Evolutionary conservation across 2,888 invertebrate species (phyloP).

Genomic region (Chirona hameri): DNA sequence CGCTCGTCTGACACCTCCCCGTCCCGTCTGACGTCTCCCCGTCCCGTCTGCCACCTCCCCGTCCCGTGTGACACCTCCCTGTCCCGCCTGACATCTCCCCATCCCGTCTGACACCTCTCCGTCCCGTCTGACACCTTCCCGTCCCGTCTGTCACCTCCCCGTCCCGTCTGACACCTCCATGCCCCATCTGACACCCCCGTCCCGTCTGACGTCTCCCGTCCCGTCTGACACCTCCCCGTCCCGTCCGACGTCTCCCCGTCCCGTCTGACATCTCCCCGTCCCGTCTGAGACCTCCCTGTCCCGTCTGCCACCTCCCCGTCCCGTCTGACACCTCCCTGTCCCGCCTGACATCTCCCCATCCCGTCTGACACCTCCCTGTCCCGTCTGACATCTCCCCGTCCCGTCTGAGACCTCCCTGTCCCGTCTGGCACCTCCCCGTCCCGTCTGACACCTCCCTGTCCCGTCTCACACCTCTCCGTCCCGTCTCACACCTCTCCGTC

Average conservation of each 20-base stretch:
- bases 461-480: no score
- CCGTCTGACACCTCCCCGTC: not conserved
- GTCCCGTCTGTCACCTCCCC: not conserved
- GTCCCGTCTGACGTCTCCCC: no score
- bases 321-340: not conserved
- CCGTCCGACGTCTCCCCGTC: no score
- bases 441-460: not conserved
- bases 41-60: not conserved
- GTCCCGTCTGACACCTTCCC: no score
- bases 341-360: no score
- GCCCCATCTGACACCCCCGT: not conserved
- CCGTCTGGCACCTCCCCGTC: no score
- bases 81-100: no score
- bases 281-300: conserved; percentile 42
- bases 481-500: not conserved
- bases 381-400: no score
- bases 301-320: no score
- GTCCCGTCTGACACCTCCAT: no score
- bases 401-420: not conserved
- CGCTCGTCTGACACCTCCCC: not conserved
- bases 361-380: not conserved
- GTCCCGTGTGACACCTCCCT: not conserved
- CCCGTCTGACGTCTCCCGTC: no score
- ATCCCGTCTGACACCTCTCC: not conserved
- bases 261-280: not conserved